Evolutionary conservation across 2,888 invertebrate genomes (phyloP).

Genomic region (Diaphora mendica): DNA sequence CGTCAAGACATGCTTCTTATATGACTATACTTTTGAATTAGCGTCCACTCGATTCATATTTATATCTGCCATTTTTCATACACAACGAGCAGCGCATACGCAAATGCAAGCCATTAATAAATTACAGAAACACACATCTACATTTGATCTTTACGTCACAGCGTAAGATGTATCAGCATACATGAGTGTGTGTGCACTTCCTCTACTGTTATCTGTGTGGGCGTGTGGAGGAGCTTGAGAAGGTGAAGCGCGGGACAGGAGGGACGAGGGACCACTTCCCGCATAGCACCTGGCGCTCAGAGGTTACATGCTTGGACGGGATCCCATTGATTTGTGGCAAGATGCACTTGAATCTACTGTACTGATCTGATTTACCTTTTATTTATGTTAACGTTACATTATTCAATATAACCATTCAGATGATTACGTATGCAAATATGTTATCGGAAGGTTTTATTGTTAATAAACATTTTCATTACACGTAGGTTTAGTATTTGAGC

Average conservation of each 20-base stretch:
- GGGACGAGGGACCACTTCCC: conserved; percentile 72
- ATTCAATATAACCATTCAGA: conserved; percentile 9
- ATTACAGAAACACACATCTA: conserved; percentile 78
- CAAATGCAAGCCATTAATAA: conserved; percentile 82
- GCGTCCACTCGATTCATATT: conserved; percentile 76
- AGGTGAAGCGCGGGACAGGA: conserved; percentile 37
- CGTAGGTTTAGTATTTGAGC: conserved; percentile 14
- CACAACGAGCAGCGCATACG: conserved; percentile 75
- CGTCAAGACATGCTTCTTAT: conserved; percentile 62
- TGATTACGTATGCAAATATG: conserved; percentile 21
- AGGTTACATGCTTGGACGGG: conserved; percentile 77
- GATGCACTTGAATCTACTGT: conserved; percentile 69
- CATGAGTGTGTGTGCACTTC: conserved; percentile 62
- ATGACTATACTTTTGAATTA: conserved; percentile 74
- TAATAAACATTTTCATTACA: conserved; percentile 23
- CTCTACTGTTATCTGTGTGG: conserved; percentile 62
- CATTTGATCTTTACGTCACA: conserved; percentile 67
- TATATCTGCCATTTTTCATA: conserved; percentile 78
- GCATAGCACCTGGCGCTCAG: conserved; percentile 84
- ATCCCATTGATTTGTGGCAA: conserved; percentile 83
- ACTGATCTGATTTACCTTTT: conserved; percentile 68
- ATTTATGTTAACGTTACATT: conserved; percentile 45
- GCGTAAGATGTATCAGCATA: conserved; percentile 39
- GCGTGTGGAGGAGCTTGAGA: conserved; percentile 61
- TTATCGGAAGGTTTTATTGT: conserved; percentile 17